Percentiles rank a stretch among this genome's conserved stretches.
phyloP scores from a whole-genome alignment of 2,797 vertebrate genomes.

The Arnoldichthys spilopterus region DNA sequence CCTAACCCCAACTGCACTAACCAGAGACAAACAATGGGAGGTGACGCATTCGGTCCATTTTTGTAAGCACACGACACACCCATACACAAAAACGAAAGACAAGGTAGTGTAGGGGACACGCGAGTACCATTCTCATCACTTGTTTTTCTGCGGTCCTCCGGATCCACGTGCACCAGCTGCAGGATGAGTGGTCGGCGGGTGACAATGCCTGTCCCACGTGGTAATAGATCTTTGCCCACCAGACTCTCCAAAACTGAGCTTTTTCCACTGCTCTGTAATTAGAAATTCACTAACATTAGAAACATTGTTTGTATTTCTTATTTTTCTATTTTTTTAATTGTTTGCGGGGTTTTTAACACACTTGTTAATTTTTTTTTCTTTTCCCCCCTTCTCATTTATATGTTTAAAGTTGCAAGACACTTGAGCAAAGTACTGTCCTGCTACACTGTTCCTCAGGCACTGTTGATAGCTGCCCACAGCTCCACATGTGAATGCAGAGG shows the following conservation, averaged over 20 bases:
- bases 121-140: slow-evolving; percentile 90
- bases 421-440: no score
- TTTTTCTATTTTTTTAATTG: no score
- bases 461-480: no score
- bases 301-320: background rate
- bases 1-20: background rate
- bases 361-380: no score
- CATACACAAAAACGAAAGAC: background rate
- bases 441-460: no score
- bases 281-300: slow-evolving; percentile 8
- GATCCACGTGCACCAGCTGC: slow-evolving; percentile 93
- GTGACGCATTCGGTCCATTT: slow-evolving; percentile 5
- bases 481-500: no score
- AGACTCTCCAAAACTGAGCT: slow-evolving; percentile 98
- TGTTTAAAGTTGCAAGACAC: no score
- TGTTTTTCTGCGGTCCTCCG: slow-evolving; percentile 90
- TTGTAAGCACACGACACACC: background rate
- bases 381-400: no score
- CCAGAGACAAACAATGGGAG: background rate
- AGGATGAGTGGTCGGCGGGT: slow-evolving; percentile 96
- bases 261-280: slow-evolving; percentile 95
- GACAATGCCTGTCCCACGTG: slow-evolving; percentile 94
- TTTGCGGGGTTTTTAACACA: no score
- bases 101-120: background rate
- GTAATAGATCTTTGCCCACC: slow-evolving; percentile 93